A percentile compares a stretch with the other conserved stretches of the same genome.
Evolutionary conservation across 2,113 vertebrate genomes (phyloP).

Genomic region (Mystacornis crossleyi): DNA sequence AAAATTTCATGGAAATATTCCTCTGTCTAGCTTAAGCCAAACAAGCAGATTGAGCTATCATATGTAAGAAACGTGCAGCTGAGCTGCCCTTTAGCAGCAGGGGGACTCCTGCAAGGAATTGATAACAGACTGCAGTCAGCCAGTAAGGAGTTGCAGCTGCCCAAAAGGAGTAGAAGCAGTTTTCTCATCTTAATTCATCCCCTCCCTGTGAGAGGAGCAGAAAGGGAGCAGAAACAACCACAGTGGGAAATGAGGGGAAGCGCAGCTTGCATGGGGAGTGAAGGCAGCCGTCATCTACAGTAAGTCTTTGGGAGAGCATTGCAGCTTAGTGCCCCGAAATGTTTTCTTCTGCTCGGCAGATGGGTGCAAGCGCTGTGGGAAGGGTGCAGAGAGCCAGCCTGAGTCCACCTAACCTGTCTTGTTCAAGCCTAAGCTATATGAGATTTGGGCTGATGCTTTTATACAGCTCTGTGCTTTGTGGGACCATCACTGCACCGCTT

Average conservation of each 20-base stretch:
- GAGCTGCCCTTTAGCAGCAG: neutral
- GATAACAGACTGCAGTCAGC: neutral
- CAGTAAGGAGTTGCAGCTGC: neutral
- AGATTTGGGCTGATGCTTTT: neutral
- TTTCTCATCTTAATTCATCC: neutral
- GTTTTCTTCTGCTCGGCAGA: neutral
- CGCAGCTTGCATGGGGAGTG: neutral
- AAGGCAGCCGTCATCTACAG: neutral
- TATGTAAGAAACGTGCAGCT: neutral
- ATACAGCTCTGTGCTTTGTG: neutral
- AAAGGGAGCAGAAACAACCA: neutral
- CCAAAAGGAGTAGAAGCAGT: neutral
- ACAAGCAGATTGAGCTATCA: neutral
- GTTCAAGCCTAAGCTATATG: neutral
- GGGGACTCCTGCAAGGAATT: neutral
- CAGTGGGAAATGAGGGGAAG: neutral
- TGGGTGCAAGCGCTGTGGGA: neutral
- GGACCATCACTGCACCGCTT: neutral
- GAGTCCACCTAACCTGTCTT: neutral
- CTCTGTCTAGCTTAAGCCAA: neutral
- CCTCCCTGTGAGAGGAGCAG: neutral
- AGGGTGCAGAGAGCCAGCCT: neutral
- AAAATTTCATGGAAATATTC: neutral
- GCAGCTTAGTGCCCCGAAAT: neutral
- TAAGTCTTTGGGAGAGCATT: neutral